Conservation (phyloP, 2,888 invertebrate genomes). For the Himalopsyche anomala region DNA sequence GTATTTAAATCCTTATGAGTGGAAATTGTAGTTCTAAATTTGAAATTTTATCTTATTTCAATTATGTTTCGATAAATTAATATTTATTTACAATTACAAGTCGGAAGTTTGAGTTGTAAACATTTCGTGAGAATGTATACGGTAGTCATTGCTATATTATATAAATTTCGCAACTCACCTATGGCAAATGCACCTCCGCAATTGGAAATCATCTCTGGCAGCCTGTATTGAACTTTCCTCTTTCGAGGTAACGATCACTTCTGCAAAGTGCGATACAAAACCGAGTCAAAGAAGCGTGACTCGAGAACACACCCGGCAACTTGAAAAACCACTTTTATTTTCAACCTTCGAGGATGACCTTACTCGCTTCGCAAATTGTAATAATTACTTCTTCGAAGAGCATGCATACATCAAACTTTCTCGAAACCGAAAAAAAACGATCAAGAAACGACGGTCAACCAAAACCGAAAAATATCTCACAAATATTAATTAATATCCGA, state of each 20-base stretch:
- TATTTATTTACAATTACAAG: too few species aligned
- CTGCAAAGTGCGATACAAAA: slow-evolving; percentile 31
- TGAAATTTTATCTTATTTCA: too few species aligned
- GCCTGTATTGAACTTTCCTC: slow-evolving; percentile 31
- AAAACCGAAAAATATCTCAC: too few species aligned
- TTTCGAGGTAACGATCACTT: slow-evolving; percentile 34
- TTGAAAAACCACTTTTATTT: slow-evolving; percentile 42
- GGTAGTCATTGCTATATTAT: not conserved
- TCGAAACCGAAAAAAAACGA: not conserved
- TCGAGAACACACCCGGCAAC: slow-evolving; percentile 29
- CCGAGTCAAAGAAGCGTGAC: not conserved
- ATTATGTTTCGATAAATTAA: too few species aligned
- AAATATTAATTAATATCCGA: not conserved
- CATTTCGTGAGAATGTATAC: too few species aligned
- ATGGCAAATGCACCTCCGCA: slow-evolving; percentile 43
- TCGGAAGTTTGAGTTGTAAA: too few species aligned
- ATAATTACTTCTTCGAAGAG: slow-evolving; percentile 22
- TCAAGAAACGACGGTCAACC: too few species aligned
- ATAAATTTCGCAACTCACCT: slow-evolving; percentile 12
- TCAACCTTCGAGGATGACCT: slow-evolving; percentile 31
- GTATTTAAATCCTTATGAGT: too few species aligned
- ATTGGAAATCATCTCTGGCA: slow-evolving; percentile 36
- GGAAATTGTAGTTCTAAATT: too few species aligned
- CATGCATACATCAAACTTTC: slow-evolving; percentile 42
- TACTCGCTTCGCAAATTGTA: slow-evolving; percentile 26